phyloP scores from a whole-genome alignment of 2,888 invertebrate genomes.

The Orthonychiurus folsomi region DNA sequence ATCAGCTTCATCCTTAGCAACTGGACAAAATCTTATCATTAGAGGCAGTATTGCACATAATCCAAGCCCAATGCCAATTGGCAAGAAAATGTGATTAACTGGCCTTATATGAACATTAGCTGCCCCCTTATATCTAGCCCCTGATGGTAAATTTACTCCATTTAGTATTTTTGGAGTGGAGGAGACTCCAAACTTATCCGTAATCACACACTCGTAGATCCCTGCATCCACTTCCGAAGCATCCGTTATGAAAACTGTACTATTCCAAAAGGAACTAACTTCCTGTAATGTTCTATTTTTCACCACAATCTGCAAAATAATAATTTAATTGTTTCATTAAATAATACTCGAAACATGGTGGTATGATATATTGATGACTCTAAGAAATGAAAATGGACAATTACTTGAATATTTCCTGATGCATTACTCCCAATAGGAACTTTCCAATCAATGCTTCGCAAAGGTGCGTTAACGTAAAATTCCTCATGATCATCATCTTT shows the following conservation, averaged over 20 bases:
- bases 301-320: too few relatives aligned
- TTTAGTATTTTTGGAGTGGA: background rate
- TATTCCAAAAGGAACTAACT: too few relatives aligned
- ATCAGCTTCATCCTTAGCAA: background rate
- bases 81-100: background rate
- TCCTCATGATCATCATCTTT: background rate
- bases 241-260: background rate
- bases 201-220: slow-evolving; percentile 4
- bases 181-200: background rate
- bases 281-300: too few relatives aligned
- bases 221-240: background rate
- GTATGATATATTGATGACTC: too few relatives aligned
- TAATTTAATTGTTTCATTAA: too few relatives aligned
- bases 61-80: background rate
- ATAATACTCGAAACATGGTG: too few relatives aligned
- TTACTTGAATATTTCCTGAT: too few relatives aligned
- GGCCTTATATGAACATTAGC: background rate
- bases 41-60: background rate
- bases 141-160: background rate
- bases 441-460: background rate
- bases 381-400: too few relatives aligned
- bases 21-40: slow-evolving; percentile 1
- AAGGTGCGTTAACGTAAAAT: background rate
- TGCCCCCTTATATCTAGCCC: background rate
- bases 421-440: background rate